Percentiles rank a stretch among this genome's conserved stretches.
These are phyloP conservation scores for Coecobrya sp. DNA, from an alignment of 2,888 invertebrate genomes.

Conservation along the genomic window DNA sequence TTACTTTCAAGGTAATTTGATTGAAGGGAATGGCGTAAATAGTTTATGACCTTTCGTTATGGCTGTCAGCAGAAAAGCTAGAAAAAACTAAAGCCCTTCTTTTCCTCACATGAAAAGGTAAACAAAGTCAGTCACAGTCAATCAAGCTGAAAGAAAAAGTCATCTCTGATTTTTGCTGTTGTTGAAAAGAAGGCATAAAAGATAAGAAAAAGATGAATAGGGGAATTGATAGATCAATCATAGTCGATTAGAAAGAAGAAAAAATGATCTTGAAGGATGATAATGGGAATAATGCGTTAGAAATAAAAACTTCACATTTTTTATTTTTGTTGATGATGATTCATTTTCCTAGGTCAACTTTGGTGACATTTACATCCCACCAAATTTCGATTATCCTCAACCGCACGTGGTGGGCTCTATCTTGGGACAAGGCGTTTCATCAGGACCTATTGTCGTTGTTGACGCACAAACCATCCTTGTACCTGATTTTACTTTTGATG, in stretches of 20 bases:
- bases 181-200: conserved; percentile 18
- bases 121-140: conserved; percentile 39
- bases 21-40: conserved; percentile 38
- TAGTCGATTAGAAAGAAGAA: conserved; percentile 40
- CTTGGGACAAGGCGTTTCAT: conserved; percentile 92
- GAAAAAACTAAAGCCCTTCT: background rate
- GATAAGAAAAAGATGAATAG: conserved; percentile 25
- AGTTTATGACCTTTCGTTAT: conserved; percentile 41
- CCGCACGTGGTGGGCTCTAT: conserved; percentile 94
- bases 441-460: conserved; percentile 95
- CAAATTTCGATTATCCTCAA: conserved; percentile 93
- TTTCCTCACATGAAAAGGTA: background rate
- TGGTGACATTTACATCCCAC: conserved; percentile 94
- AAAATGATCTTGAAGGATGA: background rate
- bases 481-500: conserved; percentile 97
- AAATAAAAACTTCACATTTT: background rate
- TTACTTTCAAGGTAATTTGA: conserved; percentile 37
- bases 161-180: conserved; percentile 29
- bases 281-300: background rate
- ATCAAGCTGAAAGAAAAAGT: background rate
- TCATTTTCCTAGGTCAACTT: conserved; percentile 92
- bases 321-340: background rate
- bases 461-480: conserved; percentile 97
- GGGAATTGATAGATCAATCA: conserved; percentile 55
- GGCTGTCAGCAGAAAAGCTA: conserved; percentile 37